These are phyloP conservation scores for Sitobion miscanthi DNA, from an alignment of 1,140 invertebrate species.

Conservation along the genomic window DNA sequence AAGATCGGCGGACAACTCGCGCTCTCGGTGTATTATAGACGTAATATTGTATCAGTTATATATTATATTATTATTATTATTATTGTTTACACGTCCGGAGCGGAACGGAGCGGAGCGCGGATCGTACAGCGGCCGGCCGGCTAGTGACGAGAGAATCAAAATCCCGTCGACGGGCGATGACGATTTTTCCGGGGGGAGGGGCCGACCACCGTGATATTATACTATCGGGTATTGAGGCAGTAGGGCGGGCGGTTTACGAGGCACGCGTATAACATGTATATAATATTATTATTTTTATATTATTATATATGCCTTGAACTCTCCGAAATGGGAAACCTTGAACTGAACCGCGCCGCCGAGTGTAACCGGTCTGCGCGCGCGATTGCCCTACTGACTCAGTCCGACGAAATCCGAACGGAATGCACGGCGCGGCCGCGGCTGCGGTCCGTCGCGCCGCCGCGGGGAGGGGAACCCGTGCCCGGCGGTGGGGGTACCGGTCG, in stretches of 20 bases:
- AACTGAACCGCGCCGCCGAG: constrained; percentile 47
- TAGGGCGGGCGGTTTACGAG: not conserved
- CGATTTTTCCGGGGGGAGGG: constrained; percentile 3
- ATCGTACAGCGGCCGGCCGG: not conserved
- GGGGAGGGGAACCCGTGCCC: not conserved
- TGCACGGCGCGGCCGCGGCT: not conserved
- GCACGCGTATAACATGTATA: not conserved
- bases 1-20: not conserved
- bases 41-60: not conserved
- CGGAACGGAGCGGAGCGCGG: not conserved
- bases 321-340: constrained; percentile 52
- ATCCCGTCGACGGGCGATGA: not conserved
- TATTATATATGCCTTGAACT: constrained; percentile 40
- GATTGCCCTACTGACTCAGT: constrained; percentile 56
- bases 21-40: not conserved
- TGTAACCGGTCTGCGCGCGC: constrained; percentile 35
- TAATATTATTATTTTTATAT: not conserved
- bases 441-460: not conserved
- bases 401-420: constrained; percentile 50
- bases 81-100: not conserved
- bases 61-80: not conserved
- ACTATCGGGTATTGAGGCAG: not conserved
- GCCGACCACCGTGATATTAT: constrained; percentile 11
- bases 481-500: not conserved
- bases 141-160: not conserved